A percentile compares a stretch with the other conserved stretches of the same genome.
Evolutionary conservation across 2,113 vertebrate genomes (phyloP).

Genomic region (Sprattus sprattus): DNA sequence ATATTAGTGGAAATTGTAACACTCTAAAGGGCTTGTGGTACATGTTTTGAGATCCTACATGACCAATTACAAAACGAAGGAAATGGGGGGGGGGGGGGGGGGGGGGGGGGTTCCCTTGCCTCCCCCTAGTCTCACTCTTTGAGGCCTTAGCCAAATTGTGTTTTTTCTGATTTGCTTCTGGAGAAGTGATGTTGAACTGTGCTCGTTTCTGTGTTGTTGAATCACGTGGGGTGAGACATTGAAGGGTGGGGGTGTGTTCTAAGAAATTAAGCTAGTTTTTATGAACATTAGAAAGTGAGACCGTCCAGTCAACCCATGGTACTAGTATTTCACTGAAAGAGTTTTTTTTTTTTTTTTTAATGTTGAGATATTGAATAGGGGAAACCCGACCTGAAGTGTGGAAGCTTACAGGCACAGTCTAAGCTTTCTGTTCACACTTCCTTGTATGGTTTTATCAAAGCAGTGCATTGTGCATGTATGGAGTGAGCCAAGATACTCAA

Average conservation of each 20-base stretch:
- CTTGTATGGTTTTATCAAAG: not conserved
- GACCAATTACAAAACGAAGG: not conserved
- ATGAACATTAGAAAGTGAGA: not conserved
- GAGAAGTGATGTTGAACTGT: not conserved
- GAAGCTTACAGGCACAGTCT: not conserved
- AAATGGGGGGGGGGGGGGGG: not conserved
- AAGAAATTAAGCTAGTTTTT: constrained; percentile 5
- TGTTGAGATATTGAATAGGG: not conserved
- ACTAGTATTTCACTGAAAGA: constrained; percentile 3
- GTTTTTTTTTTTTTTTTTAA: not conserved
- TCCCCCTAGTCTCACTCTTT: not conserved
- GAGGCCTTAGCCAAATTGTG: not conserved
- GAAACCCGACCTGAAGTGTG: not conserved
- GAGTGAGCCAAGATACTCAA: not conserved
- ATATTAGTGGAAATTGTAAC: constrained; percentile 4
- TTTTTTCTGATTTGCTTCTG: not conserved
- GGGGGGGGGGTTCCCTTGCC: not conserved
- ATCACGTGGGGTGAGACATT: not conserved
- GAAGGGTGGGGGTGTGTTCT: not conserved
- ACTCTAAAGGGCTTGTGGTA: constrained; percentile 11
- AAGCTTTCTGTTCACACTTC: not conserved
- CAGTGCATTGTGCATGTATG: constrained; percentile 1
- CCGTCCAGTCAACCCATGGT: not conserved
- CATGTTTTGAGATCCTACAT: not conserved
- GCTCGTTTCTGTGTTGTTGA: not conserved